Base-by-base conservation (phyloP, 1,140 invertebrate genomes). In the Danaus plexippus region DNA sequence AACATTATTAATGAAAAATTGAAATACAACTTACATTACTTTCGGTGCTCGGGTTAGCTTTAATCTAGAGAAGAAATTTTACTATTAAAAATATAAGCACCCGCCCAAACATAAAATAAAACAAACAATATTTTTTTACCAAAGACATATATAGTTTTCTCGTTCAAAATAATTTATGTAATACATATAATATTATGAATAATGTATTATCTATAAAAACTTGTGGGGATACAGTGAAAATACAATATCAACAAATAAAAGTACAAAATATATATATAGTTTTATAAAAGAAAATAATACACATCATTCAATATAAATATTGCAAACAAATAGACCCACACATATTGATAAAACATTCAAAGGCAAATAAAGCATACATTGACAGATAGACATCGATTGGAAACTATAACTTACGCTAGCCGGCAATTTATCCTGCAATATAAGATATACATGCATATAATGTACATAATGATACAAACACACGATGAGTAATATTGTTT, bases 351-450 rank as follows among this genome's bases (percentile, higher is more conserved):
- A 41, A 46, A 54, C 44, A 53, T 55, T 49, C 43, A 52, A 15
- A 59, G n/a, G 51, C 52, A 44, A 52, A 45, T 18, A 41, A 64
- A 66, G 54, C 48, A 54, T 15, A 57, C 18, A 63, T 53, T 47
- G 49, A 47, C 10, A 43, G 13, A 43, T 44, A 42, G 11, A 32
- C 9, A 45, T 40, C n/a, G 11, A 54, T 53, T 48, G 40, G 18
- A 41, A 49, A 10, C 46, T 53, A 5, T 52, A 54, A 71, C 71
- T 73, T 71, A 73, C 71, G 61, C 68, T 73, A 50, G 56, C 52
- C 9, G 68, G 68, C 6, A 73, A 50, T 53, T 50, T 54, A 59
- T 54, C 66, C 71, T 73, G 63, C 32, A 71, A 73, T 15, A 59
- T 55, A 69, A 69, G 48, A 45, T 53, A 51, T 54, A 54, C 47